These are phyloP conservation scores for Notodonta dromedarius DNA, from an alignment of 2,888 invertebrate genomes.

Conservation along the genomic window DNA sequence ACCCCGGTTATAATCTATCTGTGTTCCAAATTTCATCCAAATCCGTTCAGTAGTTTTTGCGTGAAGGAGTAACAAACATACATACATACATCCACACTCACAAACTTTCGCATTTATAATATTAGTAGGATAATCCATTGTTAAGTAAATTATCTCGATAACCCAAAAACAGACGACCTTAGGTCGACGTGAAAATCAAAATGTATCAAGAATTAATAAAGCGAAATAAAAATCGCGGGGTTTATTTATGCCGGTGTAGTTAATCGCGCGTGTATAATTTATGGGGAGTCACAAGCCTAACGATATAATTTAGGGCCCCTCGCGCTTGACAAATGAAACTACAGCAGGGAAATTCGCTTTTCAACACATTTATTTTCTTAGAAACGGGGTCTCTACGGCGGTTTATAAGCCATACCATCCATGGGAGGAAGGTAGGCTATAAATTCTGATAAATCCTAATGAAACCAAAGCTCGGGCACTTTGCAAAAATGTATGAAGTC, in stretches of 20 bases:
- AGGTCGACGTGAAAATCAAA: background rate
- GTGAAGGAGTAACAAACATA: too few species aligned
- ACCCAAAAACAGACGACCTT: too few species aligned
- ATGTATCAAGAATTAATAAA: conserved; percentile 5
- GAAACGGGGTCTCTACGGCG: conserved; percentile 11
- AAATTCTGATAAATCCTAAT: conserved; percentile 1
- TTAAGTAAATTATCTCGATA: too few species aligned
- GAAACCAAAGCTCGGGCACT: background rate
- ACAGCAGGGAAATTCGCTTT: conserved; percentile 29
- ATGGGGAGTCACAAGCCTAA: conserved; percentile 29
- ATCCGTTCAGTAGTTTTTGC: too few species aligned
- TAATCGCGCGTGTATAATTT: conserved; percentile 32
- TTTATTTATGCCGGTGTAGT: conserved; percentile 24
- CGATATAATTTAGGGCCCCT: conserved; percentile 37
- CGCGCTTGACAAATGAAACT: conserved; percentile 39
- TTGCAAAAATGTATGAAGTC: background rate
- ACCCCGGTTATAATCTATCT: too few species aligned
- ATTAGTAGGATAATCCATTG: too few species aligned
- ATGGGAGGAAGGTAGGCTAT: background rate
- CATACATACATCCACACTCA: too few species aligned
- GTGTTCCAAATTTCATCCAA: too few species aligned
- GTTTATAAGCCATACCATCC: conserved; percentile 2
- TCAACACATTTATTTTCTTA: conserved; percentile 35
- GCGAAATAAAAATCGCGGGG: conserved; percentile 10
- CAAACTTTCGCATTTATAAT: too few species aligned